Percentiles rank a stretch among this genome's conserved stretches.
Conservation (phyloP, 2,797 vertebrate genomes). For the Sphaeramia orbicularis region DNA sequence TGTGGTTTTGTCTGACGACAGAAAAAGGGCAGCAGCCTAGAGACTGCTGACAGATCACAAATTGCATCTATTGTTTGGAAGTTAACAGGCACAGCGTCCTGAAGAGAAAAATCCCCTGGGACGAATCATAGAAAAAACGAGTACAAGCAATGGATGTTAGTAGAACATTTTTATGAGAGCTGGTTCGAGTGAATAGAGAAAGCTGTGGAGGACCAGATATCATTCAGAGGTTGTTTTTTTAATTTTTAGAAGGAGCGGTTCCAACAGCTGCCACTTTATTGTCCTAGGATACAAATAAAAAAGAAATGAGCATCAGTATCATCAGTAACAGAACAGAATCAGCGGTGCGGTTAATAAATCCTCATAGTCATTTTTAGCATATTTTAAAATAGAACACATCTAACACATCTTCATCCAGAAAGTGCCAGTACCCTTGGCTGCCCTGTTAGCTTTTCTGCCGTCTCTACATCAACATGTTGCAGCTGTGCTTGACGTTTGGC, state of each 20-base stretch:
- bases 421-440: conserved; percentile 22
- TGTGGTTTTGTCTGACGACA: conserved; percentile 64
- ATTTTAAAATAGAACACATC: conserved; percentile 60
- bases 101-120: conserved; percentile 56
- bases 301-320: conserved; percentile 65
- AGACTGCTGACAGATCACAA: conserved; percentile 74
- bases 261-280: conserved; percentile 73
- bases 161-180: conserved; percentile 60
- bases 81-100: conserved; percentile 57
- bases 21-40: conserved; percentile 47
- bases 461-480: conserved; percentile 60
- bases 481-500: conserved; percentile 57
- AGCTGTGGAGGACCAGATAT: conserved; percentile 68
- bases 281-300: conserved; percentile 63
- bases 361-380: conserved; percentile 28
- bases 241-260: conserved; percentile 55
- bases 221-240: conserved; percentile 63
- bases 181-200: conserved; percentile 65
- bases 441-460: conserved; percentile 44
- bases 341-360: conserved; percentile 60
- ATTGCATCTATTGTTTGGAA: conserved; percentile 69
- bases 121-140: conserved; percentile 51
- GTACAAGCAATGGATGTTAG: conserved; percentile 24
- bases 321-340: conserved; percentile 66
- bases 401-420: conserved; percentile 35